A percentile compares a stretch with the other conserved stretches of the same genome.
These are phyloP conservation scores for Trichopria drosophilae DNA, from an alignment of 2,888 invertebrate genomes.

Conservation along the genomic window DNA sequence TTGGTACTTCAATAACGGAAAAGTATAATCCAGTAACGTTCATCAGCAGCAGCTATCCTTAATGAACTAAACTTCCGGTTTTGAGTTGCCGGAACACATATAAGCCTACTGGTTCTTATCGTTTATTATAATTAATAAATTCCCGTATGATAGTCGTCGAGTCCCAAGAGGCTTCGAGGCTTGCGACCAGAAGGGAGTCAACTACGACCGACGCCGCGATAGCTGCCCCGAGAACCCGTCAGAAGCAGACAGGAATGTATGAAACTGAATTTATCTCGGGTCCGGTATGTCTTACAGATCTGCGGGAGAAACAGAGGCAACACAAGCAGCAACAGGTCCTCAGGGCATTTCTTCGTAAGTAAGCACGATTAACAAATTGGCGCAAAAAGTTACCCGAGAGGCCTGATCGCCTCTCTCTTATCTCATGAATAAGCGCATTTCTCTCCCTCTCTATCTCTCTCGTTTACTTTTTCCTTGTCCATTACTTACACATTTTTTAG, in stretches of 20 bases:
- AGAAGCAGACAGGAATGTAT: slow-evolving; percentile 49
- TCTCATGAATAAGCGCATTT: slow-evolving; percentile 30
- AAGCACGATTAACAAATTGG: slow-evolving; percentile 52
- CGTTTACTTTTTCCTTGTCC: slow-evolving; percentile 18
- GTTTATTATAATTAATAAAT: slow-evolving; percentile 9
- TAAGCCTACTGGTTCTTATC: too few relatives aligned
- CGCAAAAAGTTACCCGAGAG: slow-evolving; percentile 50
- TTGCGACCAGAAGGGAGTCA: too few relatives aligned
- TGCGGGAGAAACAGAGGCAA: too few relatives aligned
- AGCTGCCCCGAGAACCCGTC: slow-evolving; percentile 45
- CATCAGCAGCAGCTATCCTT: too few relatives aligned
- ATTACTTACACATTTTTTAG: slow-evolving; percentile 10
- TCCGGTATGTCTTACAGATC: slow-evolving; percentile 36
- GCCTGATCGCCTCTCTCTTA: slow-evolving; percentile 31
- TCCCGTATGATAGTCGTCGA: too few relatives aligned
- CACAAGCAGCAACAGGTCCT: slow-evolving; percentile 31
- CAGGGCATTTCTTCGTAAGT: slow-evolving; percentile 37
- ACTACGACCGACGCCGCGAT: too few relatives aligned
- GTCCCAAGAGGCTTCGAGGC: too few relatives aligned
- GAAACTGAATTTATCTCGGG: slow-evolving; percentile 51
- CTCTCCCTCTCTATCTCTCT: slow-evolving; percentile 22
- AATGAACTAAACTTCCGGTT: too few relatives aligned
- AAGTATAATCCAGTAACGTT: too few relatives aligned
- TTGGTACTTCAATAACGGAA: too few relatives aligned
- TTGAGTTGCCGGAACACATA: too few relatives aligned